Evolutionary conservation across 1,140 invertebrate species (phyloP).

Genomic region (Ceratosolen fusciceps): DNA sequence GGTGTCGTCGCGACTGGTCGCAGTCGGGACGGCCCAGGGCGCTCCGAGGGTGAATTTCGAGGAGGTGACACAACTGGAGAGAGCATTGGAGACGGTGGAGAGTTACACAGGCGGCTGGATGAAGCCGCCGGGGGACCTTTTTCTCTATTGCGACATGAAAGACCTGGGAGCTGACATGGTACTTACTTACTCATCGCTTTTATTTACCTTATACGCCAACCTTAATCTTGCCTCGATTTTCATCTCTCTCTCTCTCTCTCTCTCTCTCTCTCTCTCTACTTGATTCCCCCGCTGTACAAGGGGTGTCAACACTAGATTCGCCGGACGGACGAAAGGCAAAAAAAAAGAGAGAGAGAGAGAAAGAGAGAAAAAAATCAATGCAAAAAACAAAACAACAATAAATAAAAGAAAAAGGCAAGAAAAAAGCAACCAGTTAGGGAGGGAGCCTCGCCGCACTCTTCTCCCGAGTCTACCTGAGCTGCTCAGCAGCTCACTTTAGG

Average conservation of each 20-base stretch:
- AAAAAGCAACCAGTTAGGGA: too few species aligned
- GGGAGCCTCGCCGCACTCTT: too few species aligned
- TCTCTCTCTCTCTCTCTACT: background rate
- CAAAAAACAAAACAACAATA: too few species aligned
- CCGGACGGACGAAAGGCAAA: background rate
- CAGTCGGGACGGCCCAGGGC: slow-evolving; percentile 55
- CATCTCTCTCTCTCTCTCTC: background rate
- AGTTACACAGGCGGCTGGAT: slow-evolving; percentile 73
- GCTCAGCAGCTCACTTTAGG: background rate
- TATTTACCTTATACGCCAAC: slow-evolving; percentile 11
- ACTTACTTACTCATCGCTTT: slow-evolving; percentile 59
- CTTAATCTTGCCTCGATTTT: background rate
- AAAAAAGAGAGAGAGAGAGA: too few species aligned
- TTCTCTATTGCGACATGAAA: slow-evolving; percentile 80
- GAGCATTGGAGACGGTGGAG: slow-evolving; percentile 72
- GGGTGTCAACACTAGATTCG: background rate
- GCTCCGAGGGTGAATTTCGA: slow-evolving; percentile 65
- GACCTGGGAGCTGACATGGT: slow-evolving; percentile 84
- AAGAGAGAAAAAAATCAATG: too few species aligned
- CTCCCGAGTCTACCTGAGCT: background rate
- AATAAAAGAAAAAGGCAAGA: background rate
- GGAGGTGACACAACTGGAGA: slow-evolving; percentile 64
- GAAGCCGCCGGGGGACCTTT: slow-evolving; percentile 80
- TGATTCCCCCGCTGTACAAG: too few species aligned
- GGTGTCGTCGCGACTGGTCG: slow-evolving; percentile 55